phyloP scores from a whole-genome alignment of 2,797 vertebrate genomes.

The Bovichtus diacanthus region DNA sequence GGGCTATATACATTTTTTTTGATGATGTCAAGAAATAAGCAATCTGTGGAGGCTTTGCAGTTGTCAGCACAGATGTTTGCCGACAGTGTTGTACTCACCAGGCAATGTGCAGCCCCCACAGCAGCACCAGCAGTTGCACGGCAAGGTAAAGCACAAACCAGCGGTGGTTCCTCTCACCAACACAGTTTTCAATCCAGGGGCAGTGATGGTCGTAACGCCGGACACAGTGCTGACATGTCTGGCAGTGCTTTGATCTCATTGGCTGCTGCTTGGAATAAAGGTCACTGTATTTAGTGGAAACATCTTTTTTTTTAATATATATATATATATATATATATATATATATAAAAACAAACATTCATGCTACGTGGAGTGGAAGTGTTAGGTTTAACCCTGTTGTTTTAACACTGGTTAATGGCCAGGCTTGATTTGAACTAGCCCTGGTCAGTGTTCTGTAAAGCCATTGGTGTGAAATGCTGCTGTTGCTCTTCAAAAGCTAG shows the following conservation, averaged over 20 bases:
- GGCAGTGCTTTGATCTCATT: constrained; percentile 94
- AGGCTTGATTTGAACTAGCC: background rate
- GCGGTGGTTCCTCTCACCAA: constrained; percentile 94
- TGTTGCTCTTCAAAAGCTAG: constrained; percentile 22
- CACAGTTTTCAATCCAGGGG: constrained; percentile 97
- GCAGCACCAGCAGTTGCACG: constrained; percentile 89
- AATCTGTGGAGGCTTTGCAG: too few species aligned
- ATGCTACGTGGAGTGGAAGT: too few species aligned
- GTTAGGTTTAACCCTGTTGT: background rate
- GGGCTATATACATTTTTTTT: too few species aligned
- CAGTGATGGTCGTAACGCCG: constrained; percentile 97
- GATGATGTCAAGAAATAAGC: too few species aligned
- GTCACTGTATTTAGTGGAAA: background rate
- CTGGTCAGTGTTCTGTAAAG: background rate
- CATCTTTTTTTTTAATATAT: too few species aligned
- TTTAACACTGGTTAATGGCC: too few species aligned
- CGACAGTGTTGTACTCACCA: constrained; percentile 85
- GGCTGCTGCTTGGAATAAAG: constrained; percentile 87
- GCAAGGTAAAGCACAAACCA: constrained; percentile 91
- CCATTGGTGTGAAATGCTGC: background rate
- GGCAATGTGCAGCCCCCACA: constrained; percentile 90
- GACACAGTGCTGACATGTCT: constrained; percentile 91
- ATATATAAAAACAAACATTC: background rate
- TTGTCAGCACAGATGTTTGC: background rate
- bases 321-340: too few species aligned